Conservation (phyloP, 1,140 invertebrate species). For the Aphaenogaster rudis region DNA sequence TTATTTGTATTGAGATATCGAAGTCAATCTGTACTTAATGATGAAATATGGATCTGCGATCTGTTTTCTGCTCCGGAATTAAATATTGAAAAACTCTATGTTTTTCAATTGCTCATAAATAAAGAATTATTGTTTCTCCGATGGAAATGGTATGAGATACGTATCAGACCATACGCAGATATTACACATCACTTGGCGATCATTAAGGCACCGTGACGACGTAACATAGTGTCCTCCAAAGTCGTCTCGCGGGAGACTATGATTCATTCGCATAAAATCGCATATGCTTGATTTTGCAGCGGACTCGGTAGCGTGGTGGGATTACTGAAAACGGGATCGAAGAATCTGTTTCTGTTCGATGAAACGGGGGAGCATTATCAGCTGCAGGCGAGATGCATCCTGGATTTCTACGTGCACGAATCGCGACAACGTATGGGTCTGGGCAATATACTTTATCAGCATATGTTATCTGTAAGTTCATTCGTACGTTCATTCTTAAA, state of each 20-base stretch:
- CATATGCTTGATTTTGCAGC: constrained; percentile 80
- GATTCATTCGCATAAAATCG: constrained; percentile 64
- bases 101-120: neutral
- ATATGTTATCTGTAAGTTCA: constrained; percentile 90
- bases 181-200: constrained; percentile 34
- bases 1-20: neutral
- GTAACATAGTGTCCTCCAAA: constrained; percentile 6
- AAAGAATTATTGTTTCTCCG: neutral
- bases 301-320: constrained; percentile 91
- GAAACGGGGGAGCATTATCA: constrained; percentile 90
- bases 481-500: neutral
- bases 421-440: constrained; percentile 92
- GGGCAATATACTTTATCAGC: constrained; percentile 92
- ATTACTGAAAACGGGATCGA: constrained; percentile 94
- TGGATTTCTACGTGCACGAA: constrained; percentile 96
- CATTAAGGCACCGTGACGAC: constrained; percentile 2
- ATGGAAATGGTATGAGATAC: constrained; percentile 18
- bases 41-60: neutral
- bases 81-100: neutral
- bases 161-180: constrained; percentile 13
- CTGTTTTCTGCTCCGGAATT: neutral
- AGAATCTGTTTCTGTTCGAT: constrained; percentile 95
- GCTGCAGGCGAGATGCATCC: constrained; percentile 91
- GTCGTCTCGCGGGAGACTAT: constrained; percentile 13
- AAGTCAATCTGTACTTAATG: neutral